These are phyloP conservation scores for Acanthornis magna DNA, from an alignment of 2,797 vertebrate species.

Conservation along the genomic window DNA sequence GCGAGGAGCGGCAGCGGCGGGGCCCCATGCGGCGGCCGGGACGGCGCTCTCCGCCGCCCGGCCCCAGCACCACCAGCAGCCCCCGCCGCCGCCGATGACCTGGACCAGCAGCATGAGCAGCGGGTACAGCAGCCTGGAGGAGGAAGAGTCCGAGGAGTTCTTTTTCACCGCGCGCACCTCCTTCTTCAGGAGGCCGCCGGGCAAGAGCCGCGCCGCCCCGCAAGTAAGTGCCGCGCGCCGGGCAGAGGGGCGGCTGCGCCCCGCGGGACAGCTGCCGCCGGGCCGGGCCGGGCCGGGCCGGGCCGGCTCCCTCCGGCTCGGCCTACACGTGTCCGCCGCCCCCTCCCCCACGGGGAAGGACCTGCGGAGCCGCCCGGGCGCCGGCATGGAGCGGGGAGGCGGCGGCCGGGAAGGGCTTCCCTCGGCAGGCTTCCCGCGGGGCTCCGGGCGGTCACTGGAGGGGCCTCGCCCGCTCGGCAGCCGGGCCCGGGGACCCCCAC, in stretches of 20 bases:
- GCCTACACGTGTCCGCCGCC: constrained; percentile 38
- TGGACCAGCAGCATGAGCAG: constrained; percentile 98
- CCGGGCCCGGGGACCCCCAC: neutral
- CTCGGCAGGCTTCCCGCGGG: neutral
- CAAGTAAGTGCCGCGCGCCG: constrained; percentile 67
- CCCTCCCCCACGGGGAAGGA: constrained; percentile 9
- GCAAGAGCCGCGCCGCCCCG: constrained; percentile 75
- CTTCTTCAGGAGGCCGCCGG: constrained; percentile 87
- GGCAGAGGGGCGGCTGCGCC: neutral
- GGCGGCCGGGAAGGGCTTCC: neutral
- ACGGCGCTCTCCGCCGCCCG: constrained; percentile 44
- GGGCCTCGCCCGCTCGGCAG: neutral
- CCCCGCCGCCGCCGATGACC: constrained; percentile 73
- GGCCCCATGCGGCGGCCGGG: constrained; percentile 50
- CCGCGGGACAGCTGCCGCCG: neutral
- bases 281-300: neutral
- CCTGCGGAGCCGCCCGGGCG: neutral
- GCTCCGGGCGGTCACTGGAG: neutral
- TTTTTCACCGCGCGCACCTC: constrained; percentile 96
- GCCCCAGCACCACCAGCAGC: neutral
- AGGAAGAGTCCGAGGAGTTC: constrained; percentile 94
- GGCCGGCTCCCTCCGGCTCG: neutral
- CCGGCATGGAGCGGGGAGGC: neutral
- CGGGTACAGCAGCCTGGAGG: constrained; percentile 97
- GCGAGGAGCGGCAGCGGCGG: constrained; percentile 28